phyloP scores from a whole-genome alignment of 2,888 invertebrate genomes.

The Heliconius sara region DNA sequence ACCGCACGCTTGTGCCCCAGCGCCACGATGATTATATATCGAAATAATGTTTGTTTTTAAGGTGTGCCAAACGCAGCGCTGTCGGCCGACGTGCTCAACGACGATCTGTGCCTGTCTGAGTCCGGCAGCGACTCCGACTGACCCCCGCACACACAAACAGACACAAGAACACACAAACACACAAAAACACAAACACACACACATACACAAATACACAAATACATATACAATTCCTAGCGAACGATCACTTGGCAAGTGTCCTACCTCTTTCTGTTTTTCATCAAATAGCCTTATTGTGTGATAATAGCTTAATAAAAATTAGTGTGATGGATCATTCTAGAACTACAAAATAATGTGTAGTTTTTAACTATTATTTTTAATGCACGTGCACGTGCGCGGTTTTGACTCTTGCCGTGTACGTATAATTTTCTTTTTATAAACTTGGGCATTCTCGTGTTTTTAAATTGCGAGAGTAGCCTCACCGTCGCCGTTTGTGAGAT shows the following conservation, averaged over 20 bases:
- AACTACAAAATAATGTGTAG: conserved; percentile 41
- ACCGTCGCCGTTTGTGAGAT: not conserved
- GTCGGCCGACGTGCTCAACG: conserved; percentile 88
- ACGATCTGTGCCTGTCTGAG: conserved; percentile 94
- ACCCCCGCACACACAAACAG: conserved; percentile 60
- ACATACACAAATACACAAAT: conserved; percentile 13
- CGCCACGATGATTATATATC: too few species aligned
- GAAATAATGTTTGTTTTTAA: conserved; percentile 44
- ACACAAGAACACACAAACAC: conserved; percentile 26
- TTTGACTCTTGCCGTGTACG: conserved; percentile 11
- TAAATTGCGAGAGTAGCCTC: not conserved
- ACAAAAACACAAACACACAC: conserved; percentile 23
- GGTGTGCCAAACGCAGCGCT: conserved; percentile 68
- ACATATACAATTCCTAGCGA: conserved; percentile 11
- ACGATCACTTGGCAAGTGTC: conserved; percentile 44
- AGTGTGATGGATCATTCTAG: not conserved
- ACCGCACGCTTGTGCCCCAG: too few species aligned
- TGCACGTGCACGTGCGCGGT: not conserved
- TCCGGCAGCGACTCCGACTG: conserved; percentile 91
- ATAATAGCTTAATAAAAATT: conserved; percentile 22
- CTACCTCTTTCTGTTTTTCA: conserved; percentile 11
- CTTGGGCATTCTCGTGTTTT: not conserved
- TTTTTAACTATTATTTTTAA: not conserved
- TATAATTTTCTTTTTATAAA: not conserved
- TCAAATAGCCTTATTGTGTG: conserved; percentile 27